phyloP scores from a whole-genome alignment of 2,797 vertebrate genomes.

The Cetoscarus ocellatus region DNA sequence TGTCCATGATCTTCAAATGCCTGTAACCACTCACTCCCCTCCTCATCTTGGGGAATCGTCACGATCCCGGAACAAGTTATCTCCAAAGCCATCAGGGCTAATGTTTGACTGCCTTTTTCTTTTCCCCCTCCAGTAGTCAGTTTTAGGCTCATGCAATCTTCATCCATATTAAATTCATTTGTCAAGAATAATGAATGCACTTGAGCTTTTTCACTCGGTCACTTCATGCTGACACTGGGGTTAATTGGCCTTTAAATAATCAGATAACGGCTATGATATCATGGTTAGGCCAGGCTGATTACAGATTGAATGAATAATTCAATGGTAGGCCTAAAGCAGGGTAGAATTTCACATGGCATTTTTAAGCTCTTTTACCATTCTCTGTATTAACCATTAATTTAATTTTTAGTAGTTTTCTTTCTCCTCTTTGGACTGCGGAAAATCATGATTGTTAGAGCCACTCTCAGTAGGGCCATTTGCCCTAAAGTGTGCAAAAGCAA shows the following conservation, averaged over 20 bases:
- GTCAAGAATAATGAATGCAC: conserved; percentile 58
- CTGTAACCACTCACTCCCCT: conserved; percentile 58
- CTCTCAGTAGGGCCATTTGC: no score
- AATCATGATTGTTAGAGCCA: no score
- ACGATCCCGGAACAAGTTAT: conserved; percentile 46
- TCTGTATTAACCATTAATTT: conserved; percentile 5
- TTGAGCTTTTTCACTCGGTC: conserved; percentile 50
- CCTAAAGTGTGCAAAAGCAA: no score
- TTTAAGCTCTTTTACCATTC: neutral
- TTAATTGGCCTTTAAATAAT: conserved; percentile 67
- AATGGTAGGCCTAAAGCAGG: conserved; percentile 12
- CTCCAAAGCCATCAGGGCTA: conserved; percentile 64
- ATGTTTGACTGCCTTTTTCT: conserved; percentile 35
- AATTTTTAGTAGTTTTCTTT: no score
- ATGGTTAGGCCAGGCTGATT: conserved; percentile 47
- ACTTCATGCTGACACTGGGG: conserved; percentile 47
- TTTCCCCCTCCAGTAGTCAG: conserved; percentile 11
- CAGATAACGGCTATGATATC: conserved; percentile 49
- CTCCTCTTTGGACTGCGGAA: no score
- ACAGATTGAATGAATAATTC: conserved; percentile 45
- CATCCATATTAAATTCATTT: conserved; percentile 50
- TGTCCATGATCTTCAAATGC: conserved; percentile 66
- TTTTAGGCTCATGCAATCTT: conserved; percentile 49
- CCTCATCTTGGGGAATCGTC: conserved; percentile 56
- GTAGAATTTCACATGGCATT: conserved; percentile 21